These are phyloP conservation scores for Pungitius pungitius DNA, from an alignment of 2,113 vertebrate species.

Conservation along the genomic window DNA sequence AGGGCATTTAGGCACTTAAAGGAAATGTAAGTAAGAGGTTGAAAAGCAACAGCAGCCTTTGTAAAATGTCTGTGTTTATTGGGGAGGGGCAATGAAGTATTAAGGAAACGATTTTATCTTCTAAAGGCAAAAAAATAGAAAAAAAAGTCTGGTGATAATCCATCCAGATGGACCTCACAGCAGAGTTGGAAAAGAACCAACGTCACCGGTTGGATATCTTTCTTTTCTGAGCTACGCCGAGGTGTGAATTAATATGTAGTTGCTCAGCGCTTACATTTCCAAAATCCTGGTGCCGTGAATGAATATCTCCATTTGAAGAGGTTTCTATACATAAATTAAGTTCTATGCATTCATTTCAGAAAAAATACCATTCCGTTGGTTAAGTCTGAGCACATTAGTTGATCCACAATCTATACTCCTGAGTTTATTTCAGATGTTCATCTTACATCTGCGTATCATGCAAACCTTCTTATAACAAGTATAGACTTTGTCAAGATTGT, in stretches of 20 bases:
- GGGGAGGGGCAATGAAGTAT: slow-evolving; percentile 44
- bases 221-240: slow-evolving; percentile 9
- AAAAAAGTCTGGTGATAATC: slow-evolving; percentile 58
- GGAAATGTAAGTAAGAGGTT: slow-evolving; percentile 38
- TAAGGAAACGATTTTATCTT: slow-evolving; percentile 43
- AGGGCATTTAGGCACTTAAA: slow-evolving; percentile 26
- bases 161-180: slow-evolving; percentile 51
- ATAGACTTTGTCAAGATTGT: background rate
- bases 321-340: background rate
- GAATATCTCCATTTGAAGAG: background rate
- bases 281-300: background rate
- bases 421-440: background rate
- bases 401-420: background rate
- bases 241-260: slow-evolving; percentile 3
- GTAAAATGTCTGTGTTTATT: slow-evolving; percentile 23
- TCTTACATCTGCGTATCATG: slow-evolving; percentile 6
- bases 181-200: slow-evolving; percentile 34
- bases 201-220: slow-evolving; percentile 24
- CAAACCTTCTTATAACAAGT: slow-evolving; percentile 2
- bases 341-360: background rate
- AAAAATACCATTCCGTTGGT: background rate
- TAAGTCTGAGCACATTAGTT: background rate
- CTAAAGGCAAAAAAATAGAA: slow-evolving; percentile 62
- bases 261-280: background rate
- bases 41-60: slow-evolving; percentile 51